Conservation (phyloP, 2,888 invertebrate species). For the Heterodera filipjevi region DNA sequence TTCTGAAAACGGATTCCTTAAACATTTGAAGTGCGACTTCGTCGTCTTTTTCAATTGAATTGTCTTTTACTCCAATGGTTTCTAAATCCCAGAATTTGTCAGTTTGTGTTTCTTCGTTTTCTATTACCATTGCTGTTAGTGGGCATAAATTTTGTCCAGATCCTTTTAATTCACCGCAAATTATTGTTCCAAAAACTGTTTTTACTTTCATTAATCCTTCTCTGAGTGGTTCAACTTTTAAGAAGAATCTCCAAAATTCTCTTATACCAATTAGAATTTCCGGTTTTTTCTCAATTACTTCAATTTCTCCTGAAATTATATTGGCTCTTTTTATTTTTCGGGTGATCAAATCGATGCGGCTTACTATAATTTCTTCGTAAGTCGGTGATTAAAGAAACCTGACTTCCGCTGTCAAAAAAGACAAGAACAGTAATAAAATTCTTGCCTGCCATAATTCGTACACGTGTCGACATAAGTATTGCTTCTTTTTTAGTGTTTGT, state of each 20-base stretch:
- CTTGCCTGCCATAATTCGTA: neutral
- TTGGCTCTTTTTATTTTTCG: neutral
- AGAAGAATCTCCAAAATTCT: neutral
- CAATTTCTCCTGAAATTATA: neutral
- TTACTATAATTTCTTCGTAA: neutral
- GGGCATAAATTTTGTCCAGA: too few relatives aligned
- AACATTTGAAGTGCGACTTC: neutral
- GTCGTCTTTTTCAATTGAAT: neutral
- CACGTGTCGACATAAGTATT: neutral
- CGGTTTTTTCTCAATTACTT: neutral
- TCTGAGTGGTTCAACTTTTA: neutral
- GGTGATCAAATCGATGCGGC: neutral
- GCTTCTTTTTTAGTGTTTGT: neutral
- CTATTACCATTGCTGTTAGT: too few relatives aligned
- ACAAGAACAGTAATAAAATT: neutral
- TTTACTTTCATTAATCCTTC: neutral
- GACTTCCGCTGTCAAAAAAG: neutral
- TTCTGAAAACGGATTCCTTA: neutral
- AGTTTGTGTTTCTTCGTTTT: too few relatives aligned
- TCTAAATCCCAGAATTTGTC: neutral
- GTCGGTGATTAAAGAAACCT: neutral
- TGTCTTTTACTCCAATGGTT: neutral
- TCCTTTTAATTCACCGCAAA: too few relatives aligned
- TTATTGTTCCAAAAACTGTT: too few relatives aligned
- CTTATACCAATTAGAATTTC: neutral